phyloP scores from a whole-genome alignment of 64 coral and sea anemone genomes.

The Orbicella faveolata region DNA sequence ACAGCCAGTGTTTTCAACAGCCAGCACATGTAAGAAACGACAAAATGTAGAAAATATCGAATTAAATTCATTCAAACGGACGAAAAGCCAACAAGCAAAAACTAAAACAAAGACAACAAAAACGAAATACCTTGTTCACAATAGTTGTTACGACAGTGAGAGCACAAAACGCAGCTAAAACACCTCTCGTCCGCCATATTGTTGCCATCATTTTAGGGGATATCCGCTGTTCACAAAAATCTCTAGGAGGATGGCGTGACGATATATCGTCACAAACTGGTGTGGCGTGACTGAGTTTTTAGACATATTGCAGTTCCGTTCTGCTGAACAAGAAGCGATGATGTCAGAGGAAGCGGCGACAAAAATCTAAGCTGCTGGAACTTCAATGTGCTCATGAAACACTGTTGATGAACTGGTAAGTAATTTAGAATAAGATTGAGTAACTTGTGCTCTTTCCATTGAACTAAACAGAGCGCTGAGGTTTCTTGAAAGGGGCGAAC shows the following conservation, averaged over 20 bases:
- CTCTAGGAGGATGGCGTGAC: no score
- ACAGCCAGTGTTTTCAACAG: no score
- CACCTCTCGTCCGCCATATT: constrained; percentile 74
- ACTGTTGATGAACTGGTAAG: neutral
- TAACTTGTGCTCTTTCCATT: neutral
- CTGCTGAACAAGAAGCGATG: neutral
- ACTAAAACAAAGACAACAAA: no score
- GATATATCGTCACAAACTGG: no score
- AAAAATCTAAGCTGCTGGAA: no score
- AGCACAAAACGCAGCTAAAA: constrained; percentile 33
- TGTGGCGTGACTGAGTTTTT: neutral
- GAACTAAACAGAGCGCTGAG: no score
- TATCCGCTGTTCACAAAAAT: constrained; percentile 2
- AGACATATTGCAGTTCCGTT: neutral
- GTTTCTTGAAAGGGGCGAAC: no score
- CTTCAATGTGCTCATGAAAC: no score
- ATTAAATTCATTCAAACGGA: neutral
- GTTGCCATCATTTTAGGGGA: constrained; percentile 9
- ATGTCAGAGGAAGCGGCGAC: no score
- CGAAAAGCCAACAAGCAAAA: neutral
- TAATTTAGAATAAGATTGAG: neutral
- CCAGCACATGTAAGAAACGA: neutral
- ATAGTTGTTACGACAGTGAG: constrained; percentile 63
- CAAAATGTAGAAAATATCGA: neutral
- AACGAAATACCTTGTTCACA: constrained; percentile 72